Evolutionary conservation across 2,113 vertebrate species (phyloP).

Genomic region (Catagonus wagneri): DNA sequence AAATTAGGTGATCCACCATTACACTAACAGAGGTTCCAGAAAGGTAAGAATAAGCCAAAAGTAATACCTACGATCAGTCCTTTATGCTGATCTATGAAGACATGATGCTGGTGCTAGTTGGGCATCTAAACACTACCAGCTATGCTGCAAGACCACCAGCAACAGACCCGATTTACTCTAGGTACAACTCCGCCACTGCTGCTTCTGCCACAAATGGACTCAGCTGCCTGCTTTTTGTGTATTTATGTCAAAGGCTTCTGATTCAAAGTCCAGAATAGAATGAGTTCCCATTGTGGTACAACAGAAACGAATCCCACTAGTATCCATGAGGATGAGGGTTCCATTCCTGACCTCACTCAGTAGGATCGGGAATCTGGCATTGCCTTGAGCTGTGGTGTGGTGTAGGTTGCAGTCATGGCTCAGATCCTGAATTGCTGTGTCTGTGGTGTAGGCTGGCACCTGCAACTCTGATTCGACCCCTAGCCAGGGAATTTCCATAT

Average conservation of each 20-base stretch:
- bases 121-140: not conserved
- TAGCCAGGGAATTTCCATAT: too few relatives aligned
- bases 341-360: too few relatives aligned
- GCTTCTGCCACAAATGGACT: accelerated
- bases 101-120: not conserved
- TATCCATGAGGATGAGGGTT: too few relatives aligned
- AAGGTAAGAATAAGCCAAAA: not conserved
- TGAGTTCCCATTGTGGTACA: too few relatives aligned
- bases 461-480: too few relatives aligned
- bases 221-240: not conserved
- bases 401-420: too few relatives aligned
- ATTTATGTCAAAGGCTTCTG: not conserved
- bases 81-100: not conserved
- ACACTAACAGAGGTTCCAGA: not conserved
- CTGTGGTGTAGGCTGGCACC: too few relatives aligned
- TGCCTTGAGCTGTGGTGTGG: too few relatives aligned
- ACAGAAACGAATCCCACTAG: too few relatives aligned
- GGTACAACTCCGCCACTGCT: not conserved
- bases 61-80: not conserved
- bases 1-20: not conserved
- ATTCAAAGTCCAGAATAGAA: not conserved
- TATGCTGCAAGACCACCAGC: not conserved
- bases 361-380: too few relatives aligned
- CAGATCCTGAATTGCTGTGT: too few relatives aligned
- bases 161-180: not conserved